These are phyloP conservation scores for Terrapene triunguis DNA, from an alignment of 2,113 vertebrate species.

Conservation along the genomic window DNA sequence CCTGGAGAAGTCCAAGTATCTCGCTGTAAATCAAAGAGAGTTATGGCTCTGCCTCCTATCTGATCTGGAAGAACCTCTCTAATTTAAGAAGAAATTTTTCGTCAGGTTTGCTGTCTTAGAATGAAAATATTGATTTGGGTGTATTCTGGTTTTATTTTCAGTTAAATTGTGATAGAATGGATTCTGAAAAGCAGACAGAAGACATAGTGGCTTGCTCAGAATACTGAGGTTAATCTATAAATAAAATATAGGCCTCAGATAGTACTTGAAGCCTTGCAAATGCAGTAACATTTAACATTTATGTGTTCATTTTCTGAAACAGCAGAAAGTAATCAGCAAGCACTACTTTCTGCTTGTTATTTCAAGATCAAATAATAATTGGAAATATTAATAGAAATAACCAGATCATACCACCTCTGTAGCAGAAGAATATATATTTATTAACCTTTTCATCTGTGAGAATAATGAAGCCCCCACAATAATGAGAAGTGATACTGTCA, in stretches of 20 bases:
- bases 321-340: constrained; percentile 62
- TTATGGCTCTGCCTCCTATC: neutral
- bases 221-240: constrained; percentile 45
- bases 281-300: constrained; percentile 53
- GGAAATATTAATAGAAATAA: constrained; percentile 74
- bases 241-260: constrained; percentile 66
- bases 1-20: neutral
- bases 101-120: neutral
- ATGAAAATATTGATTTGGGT: constrained; percentile 59
- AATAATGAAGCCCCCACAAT: constrained; percentile 4
- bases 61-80: neutral
- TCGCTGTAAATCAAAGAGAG: neutral
- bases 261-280: constrained; percentile 45
- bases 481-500: neutral
- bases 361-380: constrained; percentile 73
- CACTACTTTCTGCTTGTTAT: constrained; percentile 56
- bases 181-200: constrained; percentile 54
- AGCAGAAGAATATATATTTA: constrained; percentile 29
- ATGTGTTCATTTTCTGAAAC: constrained; percentile 36
- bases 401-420: constrained; percentile 28
- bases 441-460: constrained; percentile 59
- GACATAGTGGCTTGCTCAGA: constrained; percentile 23
- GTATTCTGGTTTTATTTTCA: constrained; percentile 36
- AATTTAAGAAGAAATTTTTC: constrained; percentile 29
- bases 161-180: neutral